Percentiles rank a stretch among this genome's conserved stretches.
Evolutionary conservation across 1,140 invertebrate species (phyloP).

Genomic region (Aphelinus certus): DNA sequence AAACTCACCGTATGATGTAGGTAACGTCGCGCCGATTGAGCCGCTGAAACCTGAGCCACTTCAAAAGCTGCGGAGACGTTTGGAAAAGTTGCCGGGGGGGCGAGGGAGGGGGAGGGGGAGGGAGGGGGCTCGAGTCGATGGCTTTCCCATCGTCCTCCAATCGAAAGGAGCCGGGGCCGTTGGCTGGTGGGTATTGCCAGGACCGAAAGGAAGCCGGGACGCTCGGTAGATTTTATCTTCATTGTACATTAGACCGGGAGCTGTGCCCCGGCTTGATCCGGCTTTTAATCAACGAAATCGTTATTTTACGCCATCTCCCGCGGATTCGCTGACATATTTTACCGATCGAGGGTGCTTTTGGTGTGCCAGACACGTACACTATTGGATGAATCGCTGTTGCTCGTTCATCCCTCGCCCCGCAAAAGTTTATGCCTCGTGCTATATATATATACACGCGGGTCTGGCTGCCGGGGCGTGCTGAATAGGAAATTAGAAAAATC

Average conservation of each 20-base stretch:
- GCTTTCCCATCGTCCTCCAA: slow-evolving; percentile 42
- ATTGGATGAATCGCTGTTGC: no score
- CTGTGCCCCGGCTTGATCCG: slow-evolving; percentile 26
- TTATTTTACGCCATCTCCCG: slow-evolving; percentile 6
- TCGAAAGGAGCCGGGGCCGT: not conserved
- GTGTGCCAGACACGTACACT: no score
- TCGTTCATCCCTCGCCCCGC: no score
- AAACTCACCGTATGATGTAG: slow-evolving; percentile 20
- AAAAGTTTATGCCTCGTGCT: no score
- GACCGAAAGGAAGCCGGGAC: not conserved
- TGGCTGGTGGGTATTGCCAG: no score
- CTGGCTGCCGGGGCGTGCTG: no score
- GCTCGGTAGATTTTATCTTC: slow-evolving; percentile 17
- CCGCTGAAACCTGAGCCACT: slow-evolving; percentile 13
- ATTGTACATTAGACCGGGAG: slow-evolving; percentile 29
- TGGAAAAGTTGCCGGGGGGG: slow-evolving; percentile 25
- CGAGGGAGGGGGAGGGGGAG: not conserved
- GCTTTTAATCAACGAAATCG: slow-evolving; percentile 30
- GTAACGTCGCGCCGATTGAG: slow-evolving; percentile 2
- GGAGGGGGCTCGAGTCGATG: slow-evolving; percentile 30
- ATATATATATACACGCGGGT: no score
- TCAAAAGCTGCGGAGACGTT: slow-evolving; percentile 35
- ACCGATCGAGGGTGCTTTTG: not conserved
- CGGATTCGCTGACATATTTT: slow-evolving; percentile 18
- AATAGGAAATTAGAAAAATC: no score